A percentile compares a stretch with the other conserved stretches of the same genome.
phyloP scores from a whole-genome alignment of 2,888 invertebrate species.

The Parochlus steinenii region DNA sequence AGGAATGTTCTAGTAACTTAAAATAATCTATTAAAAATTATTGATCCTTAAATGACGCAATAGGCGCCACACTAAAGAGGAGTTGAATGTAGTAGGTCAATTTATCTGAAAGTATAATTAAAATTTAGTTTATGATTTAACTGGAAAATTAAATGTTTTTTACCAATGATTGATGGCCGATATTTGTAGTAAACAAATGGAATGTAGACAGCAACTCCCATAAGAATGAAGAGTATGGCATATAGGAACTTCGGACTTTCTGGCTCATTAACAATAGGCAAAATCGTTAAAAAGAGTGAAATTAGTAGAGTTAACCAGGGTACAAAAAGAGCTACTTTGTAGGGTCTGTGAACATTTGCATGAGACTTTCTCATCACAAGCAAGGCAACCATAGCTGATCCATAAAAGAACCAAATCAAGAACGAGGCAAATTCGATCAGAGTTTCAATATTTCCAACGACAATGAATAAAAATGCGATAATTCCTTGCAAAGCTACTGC shows the following conservation, averaged over 20 bases:
- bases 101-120: constrained; percentile 36
- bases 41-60: no score
- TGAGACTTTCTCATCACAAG: constrained; percentile 54
- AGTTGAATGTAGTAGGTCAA: constrained; percentile 47
- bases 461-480: constrained; percentile 51
- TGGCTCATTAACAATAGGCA: constrained; percentile 60
- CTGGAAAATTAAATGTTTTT: constrained; percentile 21
- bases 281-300: constrained; percentile 52
- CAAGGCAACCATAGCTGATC: constrained; percentile 61
- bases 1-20: no score
- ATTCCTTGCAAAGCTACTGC: constrained; percentile 61
- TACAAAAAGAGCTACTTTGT: constrained; percentile 53
- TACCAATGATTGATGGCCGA: constrained; percentile 45
- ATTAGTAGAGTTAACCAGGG: constrained; percentile 45
- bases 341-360: constrained; percentile 49
- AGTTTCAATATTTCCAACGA: constrained; percentile 54
- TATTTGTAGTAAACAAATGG: constrained; percentile 55
- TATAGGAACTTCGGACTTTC: constrained; percentile 53
- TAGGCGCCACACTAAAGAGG: constrained; percentile 50
- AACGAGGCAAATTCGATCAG: constrained; percentile 77
- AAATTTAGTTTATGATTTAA: constrained; percentile 14
- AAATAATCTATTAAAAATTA: no score
- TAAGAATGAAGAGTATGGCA: constrained; percentile 50
- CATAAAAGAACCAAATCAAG: constrained; percentile 78
- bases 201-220: constrained; percentile 55